phyloP scores from a whole-genome alignment of 2,888 invertebrate genomes.

The Diploptera punctata region DNA sequence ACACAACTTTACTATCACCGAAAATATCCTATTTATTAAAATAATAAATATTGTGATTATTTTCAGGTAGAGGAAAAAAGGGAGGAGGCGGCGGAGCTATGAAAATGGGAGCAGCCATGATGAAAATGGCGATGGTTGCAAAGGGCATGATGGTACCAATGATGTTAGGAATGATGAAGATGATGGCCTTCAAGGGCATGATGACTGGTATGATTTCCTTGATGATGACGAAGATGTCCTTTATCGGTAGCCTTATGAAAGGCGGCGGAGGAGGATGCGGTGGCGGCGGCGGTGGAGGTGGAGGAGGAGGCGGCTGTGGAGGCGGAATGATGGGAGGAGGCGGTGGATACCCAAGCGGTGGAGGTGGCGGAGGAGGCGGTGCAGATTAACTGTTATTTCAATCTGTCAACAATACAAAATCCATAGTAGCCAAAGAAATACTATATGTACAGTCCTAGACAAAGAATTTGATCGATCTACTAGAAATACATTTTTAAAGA shows the following conservation, averaged over 20 bases:
- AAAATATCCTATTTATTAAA: too few species aligned
- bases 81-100: constrained; percentile 27
- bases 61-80: constrained; percentile 27
- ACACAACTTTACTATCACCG: too few species aligned
- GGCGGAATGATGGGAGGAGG: background rate
- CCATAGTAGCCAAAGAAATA: too few species aligned
- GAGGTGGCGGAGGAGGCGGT: too few species aligned
- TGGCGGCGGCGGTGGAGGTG: background rate
- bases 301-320: background rate
- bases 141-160: constrained; percentile 41
- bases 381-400: background rate
- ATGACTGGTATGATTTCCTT: constrained; percentile 26
- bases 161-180: constrained; percentile 43
- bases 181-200: constrained; percentile 28
- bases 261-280: background rate
- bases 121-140: constrained; percentile 39
- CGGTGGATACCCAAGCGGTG: too few species aligned
- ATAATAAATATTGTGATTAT: too few species aligned
- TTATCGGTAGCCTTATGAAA: background rate
- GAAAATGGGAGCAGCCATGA: constrained; percentile 30
- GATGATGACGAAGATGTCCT: constrained; percentile 23
- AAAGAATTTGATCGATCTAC: too few species aligned
- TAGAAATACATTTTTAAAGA: too few species aligned
- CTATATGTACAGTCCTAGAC: too few species aligned
- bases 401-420: too few species aligned